Evolutionary conservation across 64 coral and sea anemone genomes (phyloP).

Genomic region (Acropora tenuis): DNA sequence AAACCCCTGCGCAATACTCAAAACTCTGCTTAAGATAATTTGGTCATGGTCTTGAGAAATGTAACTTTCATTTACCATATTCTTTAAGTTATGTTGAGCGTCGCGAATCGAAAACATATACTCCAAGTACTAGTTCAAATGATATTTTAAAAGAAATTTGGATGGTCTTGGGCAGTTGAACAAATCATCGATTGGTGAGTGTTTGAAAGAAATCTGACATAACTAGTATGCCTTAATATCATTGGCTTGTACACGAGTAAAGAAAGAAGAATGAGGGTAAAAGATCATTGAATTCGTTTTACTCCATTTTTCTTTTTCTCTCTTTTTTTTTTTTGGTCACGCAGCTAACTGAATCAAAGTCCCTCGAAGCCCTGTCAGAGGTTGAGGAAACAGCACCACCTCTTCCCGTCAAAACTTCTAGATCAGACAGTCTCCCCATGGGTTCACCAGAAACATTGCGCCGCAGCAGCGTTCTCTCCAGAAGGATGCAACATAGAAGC

Average conservation of each 20-base stretch:
- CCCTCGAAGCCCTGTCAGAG: slow-evolving; percentile 73
- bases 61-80: neutral
- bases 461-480: neutral
- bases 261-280: too few relatives aligned
- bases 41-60: neutral
- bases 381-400: slow-evolving; percentile 60
- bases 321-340: too few relatives aligned
- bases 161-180: too few relatives aligned
- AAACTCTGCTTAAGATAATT: too few relatives aligned
- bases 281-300: too few relatives aligned
- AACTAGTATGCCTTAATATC: too few relatives aligned
- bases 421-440: neutral
- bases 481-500: slow-evolving; percentile 14
- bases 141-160: neutral
- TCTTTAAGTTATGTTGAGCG: neutral
- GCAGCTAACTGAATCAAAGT: slow-evolving; percentile 49
- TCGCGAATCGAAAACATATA: neutral
- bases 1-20: too few relatives aligned
- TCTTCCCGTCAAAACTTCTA: slow-evolving; percentile 54
- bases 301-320: too few relatives aligned
- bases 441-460: neutral
- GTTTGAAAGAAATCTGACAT: too few relatives aligned
- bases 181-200: too few relatives aligned
- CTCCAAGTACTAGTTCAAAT: neutral
- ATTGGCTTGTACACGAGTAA: too few relatives aligned